These are phyloP conservation scores for Zeugodacus cucurbitae DNA, from an alignment of 1,140 invertebrate genomes.

Conservation along the genomic window DNA sequence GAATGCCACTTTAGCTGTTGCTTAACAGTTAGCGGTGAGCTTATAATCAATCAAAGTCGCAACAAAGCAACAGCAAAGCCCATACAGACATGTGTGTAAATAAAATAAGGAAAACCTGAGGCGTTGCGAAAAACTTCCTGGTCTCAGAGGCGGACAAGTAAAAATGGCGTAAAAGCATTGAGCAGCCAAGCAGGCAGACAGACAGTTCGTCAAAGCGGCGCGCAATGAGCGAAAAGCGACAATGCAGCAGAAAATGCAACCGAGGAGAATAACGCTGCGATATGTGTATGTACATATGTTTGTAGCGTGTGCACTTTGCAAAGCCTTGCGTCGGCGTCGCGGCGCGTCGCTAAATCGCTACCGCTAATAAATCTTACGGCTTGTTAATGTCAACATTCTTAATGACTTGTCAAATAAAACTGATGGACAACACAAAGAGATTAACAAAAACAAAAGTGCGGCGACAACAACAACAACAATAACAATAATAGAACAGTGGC, in stretches of 20 bases:
- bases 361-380: slow-evolving; percentile 33
- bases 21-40: neutral
- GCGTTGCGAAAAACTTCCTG: slow-evolving; percentile 25
- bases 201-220: slow-evolving; percentile 5
- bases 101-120: neutral
- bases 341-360: slow-evolving; percentile 23
- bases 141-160: slow-evolving; percentile 22
- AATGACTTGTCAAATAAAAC: slow-evolving; percentile 37
- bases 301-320: neutral
- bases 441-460: slow-evolving; percentile 4
- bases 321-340: neutral
- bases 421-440: slow-evolving; percentile 30
- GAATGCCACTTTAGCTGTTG: neutral
- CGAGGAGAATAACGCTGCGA: neutral
- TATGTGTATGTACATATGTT: neutral
- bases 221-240: neutral
- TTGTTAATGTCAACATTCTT: slow-evolving; percentile 38
- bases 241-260: neutral
- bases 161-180: slow-evolving; percentile 23
- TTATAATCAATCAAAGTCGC: slow-evolving; percentile 32
- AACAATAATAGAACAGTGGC: neutral
- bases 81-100: neutral
- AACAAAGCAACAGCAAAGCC: neutral
- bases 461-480: neutral
- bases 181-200: neutral